These are phyloP conservation scores for Raja brachyura DNA, from an alignment of 2,113 vertebrate genomes.

Conservation along the genomic window DNA sequence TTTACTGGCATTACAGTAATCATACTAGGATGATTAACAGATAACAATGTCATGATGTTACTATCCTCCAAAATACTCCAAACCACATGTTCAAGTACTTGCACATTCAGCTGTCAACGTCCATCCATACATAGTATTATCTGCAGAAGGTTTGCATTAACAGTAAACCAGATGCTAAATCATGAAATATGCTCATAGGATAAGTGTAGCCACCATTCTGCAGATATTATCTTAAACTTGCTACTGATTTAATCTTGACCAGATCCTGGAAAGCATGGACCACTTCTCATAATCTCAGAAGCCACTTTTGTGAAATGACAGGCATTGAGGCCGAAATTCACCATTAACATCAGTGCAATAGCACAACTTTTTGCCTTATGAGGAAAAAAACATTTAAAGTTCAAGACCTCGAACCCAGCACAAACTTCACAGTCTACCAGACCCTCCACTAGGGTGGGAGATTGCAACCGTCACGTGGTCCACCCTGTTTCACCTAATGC, in stretches of 20 bases:
- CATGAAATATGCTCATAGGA: neutral
- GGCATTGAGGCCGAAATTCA: too few relatives aligned
- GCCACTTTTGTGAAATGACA: too few relatives aligned
- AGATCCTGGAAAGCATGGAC: too few relatives aligned
- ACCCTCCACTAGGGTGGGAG: too few relatives aligned
- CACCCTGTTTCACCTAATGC: too few relatives aligned
- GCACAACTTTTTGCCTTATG: too few relatives aligned
- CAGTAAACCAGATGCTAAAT: neutral
- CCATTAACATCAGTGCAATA: too few relatives aligned
- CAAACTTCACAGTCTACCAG: too few relatives aligned
- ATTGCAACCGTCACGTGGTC: too few relatives aligned
- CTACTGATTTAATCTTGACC: neutral
- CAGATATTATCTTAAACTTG: neutral
- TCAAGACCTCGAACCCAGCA: too few relatives aligned
- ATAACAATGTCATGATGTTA: neutral
- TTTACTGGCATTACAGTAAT: neutral
- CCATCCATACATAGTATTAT: neutral
- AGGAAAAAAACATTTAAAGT: too few relatives aligned
- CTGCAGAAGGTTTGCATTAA: neutral
- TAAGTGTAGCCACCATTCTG: neutral
- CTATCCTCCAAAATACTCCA: neutral
- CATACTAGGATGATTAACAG: neutral
- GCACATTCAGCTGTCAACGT: neutral
- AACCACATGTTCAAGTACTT: neutral
- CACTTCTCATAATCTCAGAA: too few relatives aligned